Conservation (phyloP, 2,888 invertebrate genomes). For the Phortica magna region DNA sequence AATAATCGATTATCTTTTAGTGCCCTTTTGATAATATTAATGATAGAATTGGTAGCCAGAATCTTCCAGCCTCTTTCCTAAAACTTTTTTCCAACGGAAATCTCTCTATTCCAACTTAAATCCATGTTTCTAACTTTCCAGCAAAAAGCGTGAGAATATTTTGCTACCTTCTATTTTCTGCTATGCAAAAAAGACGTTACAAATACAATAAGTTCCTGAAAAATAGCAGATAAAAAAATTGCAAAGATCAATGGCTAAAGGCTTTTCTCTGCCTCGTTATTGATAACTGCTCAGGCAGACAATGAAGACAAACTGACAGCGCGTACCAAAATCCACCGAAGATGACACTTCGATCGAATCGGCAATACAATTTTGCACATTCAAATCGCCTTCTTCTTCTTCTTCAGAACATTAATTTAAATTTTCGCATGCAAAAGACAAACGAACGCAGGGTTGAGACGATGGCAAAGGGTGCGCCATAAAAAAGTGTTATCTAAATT, state of each 20-base stretch:
- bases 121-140: not conserved
- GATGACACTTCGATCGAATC: slow-evolving; percentile 1
- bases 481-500: slow-evolving; percentile 53
- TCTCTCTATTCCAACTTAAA: not conserved
- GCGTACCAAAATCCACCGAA: not conserved
- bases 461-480: slow-evolving; percentile 14
- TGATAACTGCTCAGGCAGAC: slow-evolving; percentile 17
- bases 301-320: slow-evolving; percentile 30
- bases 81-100: no score
- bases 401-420: slow-evolving; percentile 63
- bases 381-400: slow-evolving; percentile 49
- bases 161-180: slow-evolving; percentile 37
- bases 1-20: no score
- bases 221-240: not conserved
- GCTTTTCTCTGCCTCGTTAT: not conserved
- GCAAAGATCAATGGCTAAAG: slow-evolving; percentile 43
- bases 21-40: no score
- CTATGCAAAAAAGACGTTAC: slow-evolving; percentile 42
- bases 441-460: slow-evolving; percentile 21
- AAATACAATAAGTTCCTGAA: not conserved
- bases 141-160: slow-evolving; percentile 35
- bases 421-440: slow-evolving; percentile 72
- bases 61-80: no score
- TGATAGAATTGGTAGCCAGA: no score
- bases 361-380: slow-evolving; percentile 50